A percentile compares a stretch with the other conserved stretches of the same genome.
These are phyloP conservation scores for Drepana falcataria DNA, from an alignment of 2,888 invertebrate species.

Conservation along the genomic window DNA sequence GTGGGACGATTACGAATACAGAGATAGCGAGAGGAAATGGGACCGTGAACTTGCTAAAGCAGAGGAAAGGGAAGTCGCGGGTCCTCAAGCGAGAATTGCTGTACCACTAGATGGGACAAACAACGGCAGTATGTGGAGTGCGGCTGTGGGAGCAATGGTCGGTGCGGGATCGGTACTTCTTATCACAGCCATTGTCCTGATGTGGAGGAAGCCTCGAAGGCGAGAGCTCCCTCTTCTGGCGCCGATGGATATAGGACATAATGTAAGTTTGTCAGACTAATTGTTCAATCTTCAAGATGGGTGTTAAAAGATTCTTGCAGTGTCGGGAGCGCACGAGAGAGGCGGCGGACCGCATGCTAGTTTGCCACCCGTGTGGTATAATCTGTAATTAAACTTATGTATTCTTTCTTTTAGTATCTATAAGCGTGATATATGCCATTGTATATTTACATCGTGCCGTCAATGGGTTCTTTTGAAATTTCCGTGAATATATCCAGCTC, in stretches of 20 bases:
- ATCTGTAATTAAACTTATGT: no score
- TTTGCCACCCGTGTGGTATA: no score
- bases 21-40: slow-evolving; percentile 22
- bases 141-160: slow-evolving; percentile 54
- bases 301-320: no score
- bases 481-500: no score
- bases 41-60: slow-evolving; percentile 13
- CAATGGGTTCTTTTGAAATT: no score
- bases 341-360: no score
- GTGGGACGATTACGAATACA: slow-evolving; percentile 39
- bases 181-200: slow-evolving; percentile 47
- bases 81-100: slow-evolving; percentile 41
- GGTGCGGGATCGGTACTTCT: slow-evolving; percentile 63
- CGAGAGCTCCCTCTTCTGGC: slow-evolving; percentile 48
- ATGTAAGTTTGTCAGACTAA: no score
- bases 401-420: no score
- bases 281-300: no score
- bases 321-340: no score
- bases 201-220: slow-evolving; percentile 54
- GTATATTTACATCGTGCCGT: no score
- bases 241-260: slow-evolving; percentile 61
- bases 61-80: slow-evolving; percentile 9
- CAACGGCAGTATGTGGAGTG: slow-evolving; percentile 57
- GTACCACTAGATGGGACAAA: slow-evolving; percentile 6
- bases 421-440: no score